Base-by-base conservation (phyloP, 2,888 invertebrate genomes). In the Gerris lacustris region DNA sequence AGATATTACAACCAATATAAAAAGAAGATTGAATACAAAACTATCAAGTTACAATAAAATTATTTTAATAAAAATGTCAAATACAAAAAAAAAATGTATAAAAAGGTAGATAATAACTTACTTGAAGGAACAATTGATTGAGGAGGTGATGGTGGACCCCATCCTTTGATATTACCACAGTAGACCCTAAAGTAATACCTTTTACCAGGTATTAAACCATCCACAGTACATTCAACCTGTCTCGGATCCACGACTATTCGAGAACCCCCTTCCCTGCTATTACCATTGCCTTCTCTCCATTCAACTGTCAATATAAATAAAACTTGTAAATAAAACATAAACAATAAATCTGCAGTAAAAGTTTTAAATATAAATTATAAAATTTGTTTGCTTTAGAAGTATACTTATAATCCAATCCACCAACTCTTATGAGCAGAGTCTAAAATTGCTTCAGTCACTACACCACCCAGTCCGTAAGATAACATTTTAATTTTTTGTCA, bases 101-200 rank as follows among this genome's bases (percentile, higher is more conserved):
- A 31, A 31, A 31, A 31, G 31, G 31, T 45, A 72, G 72, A 71
- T 45, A 66, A 67, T 64, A 73, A 85, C 91, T 88, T 80, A 92
- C 94, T 92, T 76, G 95, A 95, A 15, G 96, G 95, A 66, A 93
- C 88, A 7, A 95, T 91, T 77, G 90, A 91, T 66, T 88, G 83
- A 0, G 96, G 96, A 11, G 85, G 83, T 62, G 88, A 84, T 78
- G 86, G 90, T 15, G 86, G 84, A 45, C 96, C 94, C 85, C 89
- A 96, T 1, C 96, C 96, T 79, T 92, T 93, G 74, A 96, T 84
- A 79, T 97, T 97, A 68, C 96, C 96, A 68, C 94, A 92, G n/a
- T 91, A 86, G 0, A 94, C 92, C 73, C 96, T 86, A 80, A 96
- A 92, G 82, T 90, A 93, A 82, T 96, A 96, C 74, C 89, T 85